Percentiles rank a stretch among this genome's conserved stretches.
Conservation (phyloP, 53 echinoderm and acorn worm genomes). For the Holothuria leucospilota region DNA sequence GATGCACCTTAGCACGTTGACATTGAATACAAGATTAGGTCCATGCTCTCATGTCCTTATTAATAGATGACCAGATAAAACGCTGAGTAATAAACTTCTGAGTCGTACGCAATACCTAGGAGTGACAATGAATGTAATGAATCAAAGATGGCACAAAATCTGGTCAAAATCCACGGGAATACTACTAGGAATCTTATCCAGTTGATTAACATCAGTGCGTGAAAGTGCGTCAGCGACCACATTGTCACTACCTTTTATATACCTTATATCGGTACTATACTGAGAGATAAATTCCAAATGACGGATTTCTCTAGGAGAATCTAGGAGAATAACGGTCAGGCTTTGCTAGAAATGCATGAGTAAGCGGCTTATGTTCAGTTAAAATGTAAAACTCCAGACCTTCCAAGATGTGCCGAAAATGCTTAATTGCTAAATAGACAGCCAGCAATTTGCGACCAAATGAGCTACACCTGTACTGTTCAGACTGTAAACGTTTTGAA, state of each 20-base stretch:
- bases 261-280: constrained; percentile 61
- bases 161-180: too few relatives aligned
- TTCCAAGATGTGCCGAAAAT: too few relatives aligned
- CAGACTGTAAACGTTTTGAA: too few relatives aligned
- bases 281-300: constrained; percentile 67
- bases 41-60: constrained; percentile 62
- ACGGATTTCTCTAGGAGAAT: constrained; percentile 55
- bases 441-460: too few relatives aligned
- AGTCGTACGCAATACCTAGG: constrained; percentile 67
- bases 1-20: constrained; percentile 27
- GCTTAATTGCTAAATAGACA: too few relatives aligned
- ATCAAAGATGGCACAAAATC: constrained; percentile 23
- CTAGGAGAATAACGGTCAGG: constrained; percentile 61
- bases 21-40: constrained; percentile 60
- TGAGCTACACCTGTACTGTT: too few relatives aligned
- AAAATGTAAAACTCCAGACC: not conserved
- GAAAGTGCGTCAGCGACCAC: constrained; percentile 56
- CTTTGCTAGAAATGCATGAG: constrained; percentile 39
- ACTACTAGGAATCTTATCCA: too few relatives aligned
- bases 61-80: constrained; percentile 69
- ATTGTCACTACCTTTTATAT: constrained; percentile 57
- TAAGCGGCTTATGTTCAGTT: constrained; percentile 68
- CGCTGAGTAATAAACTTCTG: constrained; percentile 61
- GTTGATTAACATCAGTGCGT: not conserved
- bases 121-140: constrained; percentile 67